Percentiles rank a stretch among this genome's conserved stretches.
Conservation (phyloP, 2,113 vertebrate species). For the Isichthys henryi region DNA sequence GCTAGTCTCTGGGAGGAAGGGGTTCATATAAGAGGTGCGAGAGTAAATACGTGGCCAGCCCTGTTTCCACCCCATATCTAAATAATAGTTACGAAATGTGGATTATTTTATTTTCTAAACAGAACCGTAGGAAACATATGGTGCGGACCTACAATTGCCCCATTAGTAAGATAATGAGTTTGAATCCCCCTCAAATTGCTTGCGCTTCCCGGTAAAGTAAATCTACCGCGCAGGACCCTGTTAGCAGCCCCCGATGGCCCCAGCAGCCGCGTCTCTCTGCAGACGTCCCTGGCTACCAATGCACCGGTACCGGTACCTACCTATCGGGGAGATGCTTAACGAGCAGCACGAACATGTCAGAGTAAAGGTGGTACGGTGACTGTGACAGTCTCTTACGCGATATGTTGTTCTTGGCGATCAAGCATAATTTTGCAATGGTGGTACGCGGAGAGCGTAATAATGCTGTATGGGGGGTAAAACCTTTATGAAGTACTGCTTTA, state of each 20-base stretch:
- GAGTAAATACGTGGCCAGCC: neutral
- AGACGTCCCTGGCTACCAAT: neutral
- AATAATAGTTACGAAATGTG: neutral
- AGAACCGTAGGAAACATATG: neutral
- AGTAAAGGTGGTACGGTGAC: neutral
- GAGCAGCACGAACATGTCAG: neutral
- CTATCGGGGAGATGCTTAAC: no score
- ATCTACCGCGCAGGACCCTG: neutral
- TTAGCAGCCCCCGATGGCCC: neutral
- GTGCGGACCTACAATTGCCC: neutral
- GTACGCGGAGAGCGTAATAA: neutral
- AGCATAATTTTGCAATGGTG: neutral
- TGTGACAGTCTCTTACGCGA: neutral
- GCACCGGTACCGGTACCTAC: no score
- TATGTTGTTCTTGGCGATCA: neutral
- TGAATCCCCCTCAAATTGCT: neutral
- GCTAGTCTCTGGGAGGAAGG: neutral
- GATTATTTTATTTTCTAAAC: neutral
- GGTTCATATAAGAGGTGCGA: neutral
- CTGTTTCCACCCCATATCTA: neutral
- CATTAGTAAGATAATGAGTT: neutral
- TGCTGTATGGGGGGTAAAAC: neutral
- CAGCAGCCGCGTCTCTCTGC: neutral
- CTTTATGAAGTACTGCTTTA: no score
- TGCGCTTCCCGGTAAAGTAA: neutral